phyloP scores from a whole-genome alignment of 2,888 invertebrate genomes.

The Willowsia nigromaculata region DNA sequence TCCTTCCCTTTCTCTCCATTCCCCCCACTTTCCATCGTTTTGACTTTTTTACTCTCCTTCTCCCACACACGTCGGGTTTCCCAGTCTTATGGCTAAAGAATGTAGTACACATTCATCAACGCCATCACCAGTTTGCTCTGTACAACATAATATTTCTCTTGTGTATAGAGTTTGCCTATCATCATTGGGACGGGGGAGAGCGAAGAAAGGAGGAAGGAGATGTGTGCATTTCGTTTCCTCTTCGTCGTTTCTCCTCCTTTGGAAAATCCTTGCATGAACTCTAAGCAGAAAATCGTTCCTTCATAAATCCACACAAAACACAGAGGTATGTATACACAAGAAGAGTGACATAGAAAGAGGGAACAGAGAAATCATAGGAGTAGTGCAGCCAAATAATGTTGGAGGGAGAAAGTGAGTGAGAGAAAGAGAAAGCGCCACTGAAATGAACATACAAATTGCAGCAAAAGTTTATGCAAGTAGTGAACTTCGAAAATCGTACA shows the following conservation, averaged over 20 bases:
- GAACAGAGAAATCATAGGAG: conserved; percentile 11
- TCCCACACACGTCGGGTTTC: conserved; percentile 4
- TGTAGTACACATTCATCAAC: conserved; percentile 69
- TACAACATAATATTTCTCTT: conserved; percentile 61
- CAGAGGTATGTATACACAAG: not conserved
- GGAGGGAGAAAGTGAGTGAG: not conserved
- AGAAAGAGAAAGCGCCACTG: conserved; percentile 17
- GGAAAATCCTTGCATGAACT: conserved; percentile 37
- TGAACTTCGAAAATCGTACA: conserved; percentile 45
- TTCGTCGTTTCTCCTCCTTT: not conserved
- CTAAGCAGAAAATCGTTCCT: conserved; percentile 43
- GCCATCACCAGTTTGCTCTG: conserved; percentile 68
- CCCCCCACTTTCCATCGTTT: conserved; percentile 24
- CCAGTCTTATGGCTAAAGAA: conserved; percentile 29
- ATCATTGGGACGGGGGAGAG: conserved; percentile 41
- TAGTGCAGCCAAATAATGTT: not conserved
- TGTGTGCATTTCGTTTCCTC: conserved; percentile 31
- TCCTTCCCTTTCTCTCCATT: conserved; percentile 23
- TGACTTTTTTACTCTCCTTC: not conserved
- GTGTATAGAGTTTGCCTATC: conserved; percentile 29
- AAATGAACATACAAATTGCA: conserved; percentile 61
- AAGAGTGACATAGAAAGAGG: not conserved
- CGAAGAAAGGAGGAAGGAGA: not conserved
- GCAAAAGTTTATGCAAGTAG: conserved; percentile 47
- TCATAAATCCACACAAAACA: conserved; percentile 59